Evolutionary conservation across 2,113 vertebrate species (phyloP), one percentile per base, ranked within the genome.

Genomic region (Varanus komodoensis): DNA sequence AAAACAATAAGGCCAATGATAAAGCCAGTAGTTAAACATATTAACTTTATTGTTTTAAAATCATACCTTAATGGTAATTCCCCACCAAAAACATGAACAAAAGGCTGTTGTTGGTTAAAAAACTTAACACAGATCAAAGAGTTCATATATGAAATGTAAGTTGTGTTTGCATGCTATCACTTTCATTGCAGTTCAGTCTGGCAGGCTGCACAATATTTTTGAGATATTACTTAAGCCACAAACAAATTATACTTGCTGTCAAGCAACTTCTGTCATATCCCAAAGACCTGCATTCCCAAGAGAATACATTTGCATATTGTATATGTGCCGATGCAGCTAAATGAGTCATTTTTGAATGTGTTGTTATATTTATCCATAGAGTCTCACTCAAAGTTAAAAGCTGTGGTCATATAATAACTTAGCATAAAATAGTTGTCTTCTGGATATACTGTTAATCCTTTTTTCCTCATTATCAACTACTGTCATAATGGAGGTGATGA

Each of bases 181-280:
- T 83, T 64, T 83, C 38, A 64, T 83, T 83, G 11, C 57, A 23
- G 8, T 83, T 83, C 21, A 67, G 32, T 4, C 82, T 25, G 57
- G 8, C 57, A 83, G n/a, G 21, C 82, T 38, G 57, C 57, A 83
- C 15, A 64, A 67, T 83, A 64, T 64, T 79, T 50, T 79, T 79
- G 77, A 79, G 44, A 50, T 50, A 34, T 79, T 79, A 27, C 77
- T 83, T 64, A 19, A 83, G 54, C n/a, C 57, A 64, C 8, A 38
- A 29, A 67, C 54, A 82, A 34, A 82, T 82, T 64, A 5, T 8
- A 38, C 57, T 83, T 83, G 54, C 82, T 67, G n/a, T 38, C 82
- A 67, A 82, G 82, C 34, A 83, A 83, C 82, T 83, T 61, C n/a
- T 67, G 57, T 38, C n/a, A 44, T n/a, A 21, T 83, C n/a, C 82